A percentile compares a stretch with the other conserved stretches of the same genome.
Conservation (phyloP, 1,140 invertebrate species). For the Bombus consobrinus region DNA sequence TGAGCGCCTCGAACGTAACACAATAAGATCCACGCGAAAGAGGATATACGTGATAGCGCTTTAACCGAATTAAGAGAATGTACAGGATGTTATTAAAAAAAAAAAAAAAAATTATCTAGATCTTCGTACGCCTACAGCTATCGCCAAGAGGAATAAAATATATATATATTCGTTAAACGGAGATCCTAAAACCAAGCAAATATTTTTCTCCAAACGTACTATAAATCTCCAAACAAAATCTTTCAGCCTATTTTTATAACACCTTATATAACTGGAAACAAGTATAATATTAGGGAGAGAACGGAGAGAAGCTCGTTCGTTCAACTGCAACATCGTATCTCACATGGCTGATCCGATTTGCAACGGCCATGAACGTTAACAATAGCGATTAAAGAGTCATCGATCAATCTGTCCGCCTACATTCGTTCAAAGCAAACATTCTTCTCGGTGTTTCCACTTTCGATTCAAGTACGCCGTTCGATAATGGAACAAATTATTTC, state of each 20-base stretch:
- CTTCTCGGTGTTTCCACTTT: slow-evolving; percentile 46
- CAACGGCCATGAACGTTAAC: slow-evolving; percentile 68
- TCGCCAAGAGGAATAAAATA: neutral
- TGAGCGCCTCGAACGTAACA: neutral
- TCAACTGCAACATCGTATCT: slow-evolving; percentile 65
- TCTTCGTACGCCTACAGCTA: no score
- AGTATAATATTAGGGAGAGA: neutral
- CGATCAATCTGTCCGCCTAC: slow-evolving; percentile 72
- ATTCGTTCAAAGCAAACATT: slow-evolving; percentile 46
- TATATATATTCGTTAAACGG: neutral
- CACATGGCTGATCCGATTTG: slow-evolving; percentile 73
- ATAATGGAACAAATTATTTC: slow-evolving; percentile 53
- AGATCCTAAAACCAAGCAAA: neutral
- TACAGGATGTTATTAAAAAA: no score
- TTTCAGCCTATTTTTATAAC: neutral
- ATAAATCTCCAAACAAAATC: no score
- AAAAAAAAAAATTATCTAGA: no score
- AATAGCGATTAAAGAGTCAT: slow-evolving; percentile 72
- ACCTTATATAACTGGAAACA: neutral
- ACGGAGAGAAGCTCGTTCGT: slow-evolving; percentile 38
- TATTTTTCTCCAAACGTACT: no score
- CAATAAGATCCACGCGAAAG: neutral
- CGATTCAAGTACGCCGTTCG: slow-evolving; percentile 27
- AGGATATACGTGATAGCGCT: neutral
- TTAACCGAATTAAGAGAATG: slow-evolving; percentile 9